Conservation (phyloP, 2,113 vertebrate species). For the Ameiurus melas region DNA sequence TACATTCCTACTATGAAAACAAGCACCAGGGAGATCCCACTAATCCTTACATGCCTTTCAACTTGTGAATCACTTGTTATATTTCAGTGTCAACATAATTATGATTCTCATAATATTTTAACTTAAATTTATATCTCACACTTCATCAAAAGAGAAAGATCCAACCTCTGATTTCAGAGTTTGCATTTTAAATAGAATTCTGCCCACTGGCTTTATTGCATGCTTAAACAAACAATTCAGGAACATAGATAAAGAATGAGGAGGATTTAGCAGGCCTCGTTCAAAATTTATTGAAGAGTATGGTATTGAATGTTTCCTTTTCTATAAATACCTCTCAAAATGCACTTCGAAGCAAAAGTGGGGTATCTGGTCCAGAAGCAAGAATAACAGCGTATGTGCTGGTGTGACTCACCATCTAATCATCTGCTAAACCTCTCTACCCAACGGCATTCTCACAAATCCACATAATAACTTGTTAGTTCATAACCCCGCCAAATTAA, state of each 20-base stretch:
- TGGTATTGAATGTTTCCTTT: not conserved
- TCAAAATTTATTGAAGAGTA: not conserved
- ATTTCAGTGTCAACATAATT: not conserved
- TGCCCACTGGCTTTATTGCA: not conserved
- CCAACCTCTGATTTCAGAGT: not conserved
- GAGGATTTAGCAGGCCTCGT: slow-evolving; percentile 8
- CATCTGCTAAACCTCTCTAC: slow-evolving; percentile 35
- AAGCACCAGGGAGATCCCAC: slow-evolving; percentile 24
- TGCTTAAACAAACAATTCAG: not conserved
- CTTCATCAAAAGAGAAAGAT: not conserved
- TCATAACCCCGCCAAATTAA: slow-evolving; percentile 19
- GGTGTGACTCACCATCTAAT: not conserved
- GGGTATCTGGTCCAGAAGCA: slow-evolving; percentile 5
- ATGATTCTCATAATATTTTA: slow-evolving; percentile 2
- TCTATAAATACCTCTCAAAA: slow-evolving; percentile 27
- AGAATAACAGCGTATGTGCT: not conserved
- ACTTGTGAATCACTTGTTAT: not conserved
- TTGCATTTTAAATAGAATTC: not conserved
- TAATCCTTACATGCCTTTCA: slow-evolving; percentile 25
- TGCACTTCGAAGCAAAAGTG: not conserved
- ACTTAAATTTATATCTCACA: not conserved
- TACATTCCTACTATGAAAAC: slow-evolving; percentile 30
- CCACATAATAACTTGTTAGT: slow-evolving; percentile 55
- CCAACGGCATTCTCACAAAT: slow-evolving; percentile 59
- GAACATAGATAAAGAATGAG: not conserved